Conservation (phyloP, 2,113 vertebrate species). For the Hypomesus transpacificus region DNA sequence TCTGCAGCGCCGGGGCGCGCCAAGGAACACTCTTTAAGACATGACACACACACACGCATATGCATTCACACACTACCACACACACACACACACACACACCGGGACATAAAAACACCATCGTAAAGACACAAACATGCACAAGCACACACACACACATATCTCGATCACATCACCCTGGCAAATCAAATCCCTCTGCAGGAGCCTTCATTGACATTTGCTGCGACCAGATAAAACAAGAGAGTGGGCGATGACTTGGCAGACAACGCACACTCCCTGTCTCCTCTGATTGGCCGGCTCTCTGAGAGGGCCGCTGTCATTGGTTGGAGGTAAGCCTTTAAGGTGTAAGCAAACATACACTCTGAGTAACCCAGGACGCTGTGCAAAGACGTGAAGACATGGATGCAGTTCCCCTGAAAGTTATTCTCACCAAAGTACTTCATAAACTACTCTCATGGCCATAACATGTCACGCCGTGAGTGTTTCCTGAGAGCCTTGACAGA, state of each 20-base stretch:
- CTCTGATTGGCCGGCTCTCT: conserved; percentile 45
- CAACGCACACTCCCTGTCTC: background rate
- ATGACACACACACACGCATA: background rate
- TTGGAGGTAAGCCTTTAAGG: conserved; percentile 47
- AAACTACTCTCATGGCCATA: too few species aligned
- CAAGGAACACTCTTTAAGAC: conserved; percentile 30
- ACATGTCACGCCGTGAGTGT: too few species aligned
- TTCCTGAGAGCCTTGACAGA: too few species aligned
- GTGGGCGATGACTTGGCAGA: conserved; percentile 36
- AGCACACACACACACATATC: conserved; percentile 7
- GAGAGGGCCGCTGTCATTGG: conserved; percentile 43
- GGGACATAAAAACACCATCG: background rate
- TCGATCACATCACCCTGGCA: background rate
- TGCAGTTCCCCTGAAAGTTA: too few species aligned
- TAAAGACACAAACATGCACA: conserved; percentile 17
- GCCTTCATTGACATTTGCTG: conserved; percentile 40
- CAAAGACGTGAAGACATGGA: too few species aligned
- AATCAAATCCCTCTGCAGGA: conserved; percentile 26
- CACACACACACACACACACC: conserved; percentile 12
- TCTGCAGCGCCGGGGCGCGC: conserved; percentile 22
- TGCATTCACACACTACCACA: background rate
- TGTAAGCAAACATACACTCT: too few species aligned
- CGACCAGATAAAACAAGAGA: conserved; percentile 47
- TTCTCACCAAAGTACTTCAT: too few species aligned
- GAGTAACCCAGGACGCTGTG: too few species aligned